These are phyloP conservation scores for Nanorana parkeri DNA, from an alignment of 2,113 vertebrate genomes.

Conservation along the genomic window DNA sequence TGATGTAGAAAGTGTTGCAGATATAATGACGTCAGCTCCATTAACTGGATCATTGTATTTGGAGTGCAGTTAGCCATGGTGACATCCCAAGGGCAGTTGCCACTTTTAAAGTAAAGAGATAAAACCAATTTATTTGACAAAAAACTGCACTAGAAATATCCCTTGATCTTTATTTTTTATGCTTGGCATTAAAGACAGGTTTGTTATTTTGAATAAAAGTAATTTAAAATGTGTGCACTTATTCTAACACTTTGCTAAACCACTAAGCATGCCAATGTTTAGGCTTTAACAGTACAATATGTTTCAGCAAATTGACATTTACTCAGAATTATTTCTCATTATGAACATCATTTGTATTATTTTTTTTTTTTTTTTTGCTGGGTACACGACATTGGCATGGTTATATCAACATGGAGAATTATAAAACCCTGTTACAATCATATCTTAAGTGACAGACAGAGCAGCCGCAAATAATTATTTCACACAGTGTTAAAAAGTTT, in stretches of 20 bases:
- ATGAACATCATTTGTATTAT: constrained; percentile 17
- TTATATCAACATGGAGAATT: constrained; percentile 4
- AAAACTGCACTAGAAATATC: no score
- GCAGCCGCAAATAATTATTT: constrained; percentile 12
- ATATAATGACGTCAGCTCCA: no score
- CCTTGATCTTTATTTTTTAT: no score
- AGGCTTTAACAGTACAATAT: constrained; percentile 10
- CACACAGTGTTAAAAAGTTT: neutral
- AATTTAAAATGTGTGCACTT: neutral
- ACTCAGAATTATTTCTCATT: constrained; percentile 22
- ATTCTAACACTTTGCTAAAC: neutral
- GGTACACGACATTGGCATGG: constrained; percentile 2
- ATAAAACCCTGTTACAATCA: constrained; percentile 3
- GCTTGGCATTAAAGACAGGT: neutral
- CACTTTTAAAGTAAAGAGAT: no score
- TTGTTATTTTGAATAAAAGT: neutral
- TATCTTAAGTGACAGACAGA: constrained; percentile 14
- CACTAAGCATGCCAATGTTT: neutral
- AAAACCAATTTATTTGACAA: no score
- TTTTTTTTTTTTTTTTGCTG: constrained; percentile 18
- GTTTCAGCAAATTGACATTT: constrained; percentile 13
- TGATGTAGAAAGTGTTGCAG: no score
- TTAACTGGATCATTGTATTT: no score
- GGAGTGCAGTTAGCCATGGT: no score
- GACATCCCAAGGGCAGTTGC: no score